Base-by-base conservation (phyloP, 2,888 invertebrate species). In the Ectropis crepuscularia region DNA sequence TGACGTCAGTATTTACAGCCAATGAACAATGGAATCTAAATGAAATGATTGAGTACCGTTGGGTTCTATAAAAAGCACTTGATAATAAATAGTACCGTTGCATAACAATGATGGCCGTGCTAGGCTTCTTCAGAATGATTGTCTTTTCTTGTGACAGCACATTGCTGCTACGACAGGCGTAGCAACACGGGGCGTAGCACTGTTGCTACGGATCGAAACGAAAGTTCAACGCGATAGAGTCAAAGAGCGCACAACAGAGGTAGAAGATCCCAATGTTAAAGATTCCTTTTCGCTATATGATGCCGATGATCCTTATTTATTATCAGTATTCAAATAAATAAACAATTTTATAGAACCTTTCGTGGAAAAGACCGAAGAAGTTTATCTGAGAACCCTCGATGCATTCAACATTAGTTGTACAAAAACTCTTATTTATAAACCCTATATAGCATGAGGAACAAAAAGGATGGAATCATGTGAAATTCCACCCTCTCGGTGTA, bases 401-500 rank as follows among this genome's bases (percentile, higher is more conserved):
- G 63, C 64, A 53, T 63, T 48, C 46, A 39, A 63, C 53, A 57
- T 63, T 59, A 59, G 61, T 53, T 48, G 50, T 61, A 65, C 60
- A 78, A 78, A 76, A 77, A 72, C 70, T 28, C 71, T 76, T 75
- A 77, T 76, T 78, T 76, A 73, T 76, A 74, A 71, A 69, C 71
- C 71, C 71, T 69, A 73, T 75, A 71, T 76, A 74, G 46, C 53
- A 61, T 57, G 71, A 75, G 74, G 68, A 72, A 75, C 63, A 77
- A 79, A 79, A 80, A 77, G 73, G 78, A 76, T 70, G 66, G 77
- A 79, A 78, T 80, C 77, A 79, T 83, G 86, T 88, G 87, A 89
- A 87, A 88, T 88, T 86, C 86, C 83, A 81, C 77, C 78, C 76
- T 77, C 74, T 76, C 74, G 76, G 76, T 82, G 79, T 83, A 85